A percentile compares a stretch with the other conserved stretches of the same genome.
Evolutionary conservation across 2,797 vertebrate genomes (phyloP).

Genomic region (Thalassophryne amazonica): DNA sequence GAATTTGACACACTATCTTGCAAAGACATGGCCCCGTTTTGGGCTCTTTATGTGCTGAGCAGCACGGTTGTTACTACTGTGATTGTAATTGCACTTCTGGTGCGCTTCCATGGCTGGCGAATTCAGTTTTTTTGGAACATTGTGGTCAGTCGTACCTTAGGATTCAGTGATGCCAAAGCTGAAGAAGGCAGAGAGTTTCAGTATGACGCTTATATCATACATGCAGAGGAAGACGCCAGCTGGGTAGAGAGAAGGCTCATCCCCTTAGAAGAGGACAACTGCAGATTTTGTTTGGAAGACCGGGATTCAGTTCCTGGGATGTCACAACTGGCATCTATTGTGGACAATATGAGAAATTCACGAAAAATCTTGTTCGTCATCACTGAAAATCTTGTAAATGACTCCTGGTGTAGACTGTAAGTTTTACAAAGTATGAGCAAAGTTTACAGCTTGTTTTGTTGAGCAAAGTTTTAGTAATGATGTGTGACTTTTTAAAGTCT

Average conservation of each 20-base stretch:
- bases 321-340: slow-evolving; percentile 80
- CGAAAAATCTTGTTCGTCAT: slow-evolving; percentile 91
- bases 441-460: too few relatives aligned
- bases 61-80: slow-evolving; percentile 65
- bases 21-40: slow-evolving; percentile 88
- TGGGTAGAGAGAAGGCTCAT: slow-evolving; percentile 87
- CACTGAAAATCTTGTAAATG: slow-evolving; percentile 86
- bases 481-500: neutral
- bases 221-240: slow-evolving; percentile 76
- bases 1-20: slow-evolving; percentile 86
- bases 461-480: too few relatives aligned
- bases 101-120: slow-evolving; percentile 92
- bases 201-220: slow-evolving; percentile 88
- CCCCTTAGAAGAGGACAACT: slow-evolving; percentile 77
- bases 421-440: slow-evolving; percentile 22
- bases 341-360: slow-evolving; percentile 84
- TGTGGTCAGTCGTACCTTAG: slow-evolving; percentile 82
- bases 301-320: slow-evolving; percentile 84
- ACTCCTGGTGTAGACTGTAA: slow-evolving; percentile 88
- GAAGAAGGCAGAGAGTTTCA: slow-evolving; percentile 70
- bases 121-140: slow-evolving; percentile 91
- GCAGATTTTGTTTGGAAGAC: slow-evolving; percentile 86
- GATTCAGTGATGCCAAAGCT: slow-evolving; percentile 81
- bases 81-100: slow-evolving; percentile 67
- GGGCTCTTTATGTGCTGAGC: slow-evolving; percentile 79